phyloP scores from a whole-genome alignment of 2,888 invertebrate species.

The Stenurella melanura region DNA sequence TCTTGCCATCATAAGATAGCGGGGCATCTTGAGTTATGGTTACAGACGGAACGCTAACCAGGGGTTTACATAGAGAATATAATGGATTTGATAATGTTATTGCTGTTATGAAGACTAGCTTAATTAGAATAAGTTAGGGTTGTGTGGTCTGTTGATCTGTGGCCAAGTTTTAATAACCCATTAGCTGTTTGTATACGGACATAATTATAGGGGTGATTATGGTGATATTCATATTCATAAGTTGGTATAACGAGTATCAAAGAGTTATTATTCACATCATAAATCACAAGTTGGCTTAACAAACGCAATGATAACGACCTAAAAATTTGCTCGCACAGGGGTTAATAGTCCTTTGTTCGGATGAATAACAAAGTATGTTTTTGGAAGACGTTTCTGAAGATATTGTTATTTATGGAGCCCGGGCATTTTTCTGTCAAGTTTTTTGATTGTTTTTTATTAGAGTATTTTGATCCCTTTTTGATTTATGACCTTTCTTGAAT shows the following conservation, averaged over 20 bases:
- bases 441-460: background rate
- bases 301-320: background rate
- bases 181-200: conserved; percentile 41
- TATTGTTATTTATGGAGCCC: background rate
- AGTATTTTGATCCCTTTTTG: background rate
- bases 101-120: conserved; percentile 36
- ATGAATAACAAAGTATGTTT: conserved; percentile 1
- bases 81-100: conserved; percentile 40
- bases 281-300: conserved; percentile 28
- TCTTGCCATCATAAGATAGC: conserved; percentile 13
- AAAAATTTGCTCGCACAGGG: background rate
- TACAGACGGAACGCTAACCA: conserved; percentile 25
- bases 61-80: conserved; percentile 30
- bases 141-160: conserved; percentile 43
- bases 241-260: conserved; percentile 34
- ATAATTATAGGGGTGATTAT: conserved; percentile 41
- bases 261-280: conserved; percentile 39
- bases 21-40: conserved; percentile 32
- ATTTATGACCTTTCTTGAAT: too few species aligned
- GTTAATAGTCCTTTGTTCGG: background rate
- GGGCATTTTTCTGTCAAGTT: background rate
- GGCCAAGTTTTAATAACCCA: conserved; percentile 43
- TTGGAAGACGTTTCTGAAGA: background rate
- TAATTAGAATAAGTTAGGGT: conserved; percentile 42
- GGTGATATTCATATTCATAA: conserved; percentile 42